phyloP scores from a whole-genome alignment of 2,797 vertebrate genomes.

The Octomys mimax region DNA sequence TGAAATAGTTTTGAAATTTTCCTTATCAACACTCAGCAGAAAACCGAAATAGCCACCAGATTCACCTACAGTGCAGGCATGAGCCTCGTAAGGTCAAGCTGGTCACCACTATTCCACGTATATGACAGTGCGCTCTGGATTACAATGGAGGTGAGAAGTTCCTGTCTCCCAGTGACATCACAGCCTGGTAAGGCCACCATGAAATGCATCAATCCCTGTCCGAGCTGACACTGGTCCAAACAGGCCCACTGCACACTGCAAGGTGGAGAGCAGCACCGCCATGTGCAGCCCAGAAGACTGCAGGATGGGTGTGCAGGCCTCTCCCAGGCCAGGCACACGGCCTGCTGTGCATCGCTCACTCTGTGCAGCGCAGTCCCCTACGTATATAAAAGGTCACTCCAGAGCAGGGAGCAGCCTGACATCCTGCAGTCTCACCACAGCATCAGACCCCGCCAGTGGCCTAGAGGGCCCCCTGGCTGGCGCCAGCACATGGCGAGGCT shows the following conservation, averaged over 20 bases:
- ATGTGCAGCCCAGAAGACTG: too few relatives aligned
- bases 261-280: fast-evolving
- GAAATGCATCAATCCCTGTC: neutral
- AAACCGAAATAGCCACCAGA: neutral
- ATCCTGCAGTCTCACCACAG: neutral
- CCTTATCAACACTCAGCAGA: neutral
- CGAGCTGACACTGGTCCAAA: too few relatives aligned
- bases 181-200: neutral
- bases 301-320: fast-evolving
- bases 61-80: neutral
- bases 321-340: neutral
- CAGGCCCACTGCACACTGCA: neutral
- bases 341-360: neutral
- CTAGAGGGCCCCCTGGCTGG: neutral
- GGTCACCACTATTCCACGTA: fast-evolving
- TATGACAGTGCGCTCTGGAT: neutral
- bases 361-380: too few relatives aligned
- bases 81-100: too few relatives aligned
- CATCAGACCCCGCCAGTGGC: neutral
- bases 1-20: conserved; percentile 10
- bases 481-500: neutral
- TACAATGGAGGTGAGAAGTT: neutral
- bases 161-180: neutral
- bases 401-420: neutral
- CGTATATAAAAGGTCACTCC: neutral